Evolutionary conservation across 2,113 vertebrate genomes (phyloP).

Genomic region (Marcusenius ussheri): DNA sequence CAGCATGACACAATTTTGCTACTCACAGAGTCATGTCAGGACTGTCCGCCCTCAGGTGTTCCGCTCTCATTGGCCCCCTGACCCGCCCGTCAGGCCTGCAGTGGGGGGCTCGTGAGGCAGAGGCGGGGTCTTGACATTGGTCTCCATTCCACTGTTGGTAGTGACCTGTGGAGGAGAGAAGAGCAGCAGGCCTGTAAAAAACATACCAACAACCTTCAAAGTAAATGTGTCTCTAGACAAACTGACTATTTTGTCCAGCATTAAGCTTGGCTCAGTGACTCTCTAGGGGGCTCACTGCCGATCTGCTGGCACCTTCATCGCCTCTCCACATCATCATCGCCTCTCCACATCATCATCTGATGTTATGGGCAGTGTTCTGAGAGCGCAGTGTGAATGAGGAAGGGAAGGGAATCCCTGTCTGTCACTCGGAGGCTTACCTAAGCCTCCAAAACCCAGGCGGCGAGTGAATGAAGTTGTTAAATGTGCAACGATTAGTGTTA

Average conservation of each 20-base stretch:
- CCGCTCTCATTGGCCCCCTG: constrained; percentile 35
- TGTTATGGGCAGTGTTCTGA: background rate
- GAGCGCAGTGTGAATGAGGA: background rate
- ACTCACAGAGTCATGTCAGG: constrained; percentile 45
- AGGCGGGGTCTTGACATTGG: constrained; percentile 16
- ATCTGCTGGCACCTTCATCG: background rate
- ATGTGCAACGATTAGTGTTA: background rate
- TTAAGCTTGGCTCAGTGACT: background rate
- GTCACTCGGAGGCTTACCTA: background rate
- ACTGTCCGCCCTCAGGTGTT: constrained; percentile 20
- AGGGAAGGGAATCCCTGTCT: background rate
- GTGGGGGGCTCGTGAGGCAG: background rate
- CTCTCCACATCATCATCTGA: background rate
- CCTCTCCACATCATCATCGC: background rate
- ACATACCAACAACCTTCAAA: background rate
- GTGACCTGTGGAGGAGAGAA: constrained; percentile 20
- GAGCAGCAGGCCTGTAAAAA: background rate
- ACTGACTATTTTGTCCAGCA: background rate
- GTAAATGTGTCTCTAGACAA: background rate
- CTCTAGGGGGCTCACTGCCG: background rate
- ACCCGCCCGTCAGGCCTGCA: constrained; percentile 22
- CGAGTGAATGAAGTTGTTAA: background rate
- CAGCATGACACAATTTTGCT: background rate
- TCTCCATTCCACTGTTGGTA: constrained; percentile 18
- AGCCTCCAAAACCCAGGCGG: background rate